These are phyloP conservation scores for rat (Rattus norvegicus) DNA, from an alignment of 2,113 vertebrate species.

Conservation along the genomic window DNA sequence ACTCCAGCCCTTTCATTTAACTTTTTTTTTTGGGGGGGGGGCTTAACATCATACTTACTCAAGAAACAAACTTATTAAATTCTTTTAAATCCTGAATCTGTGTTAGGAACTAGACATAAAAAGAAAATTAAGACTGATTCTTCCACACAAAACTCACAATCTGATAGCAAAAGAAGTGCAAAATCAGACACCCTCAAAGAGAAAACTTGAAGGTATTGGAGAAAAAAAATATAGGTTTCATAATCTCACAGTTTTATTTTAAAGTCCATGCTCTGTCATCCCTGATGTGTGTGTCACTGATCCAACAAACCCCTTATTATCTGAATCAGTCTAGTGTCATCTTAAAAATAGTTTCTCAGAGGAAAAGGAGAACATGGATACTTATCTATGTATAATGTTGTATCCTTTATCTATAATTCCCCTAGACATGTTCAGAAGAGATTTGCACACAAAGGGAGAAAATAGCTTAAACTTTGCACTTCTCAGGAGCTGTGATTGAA, in stretches of 20 bases:
- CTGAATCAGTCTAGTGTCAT: not conserved
- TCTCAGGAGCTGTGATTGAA: not conserved
- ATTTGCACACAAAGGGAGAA: not conserved
- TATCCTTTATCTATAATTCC: not conserved
- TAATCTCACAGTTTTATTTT: not conserved
- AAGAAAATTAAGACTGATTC: not conserved
- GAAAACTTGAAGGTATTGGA: not conserved
- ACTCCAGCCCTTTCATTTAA: not conserved
- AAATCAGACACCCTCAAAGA: not conserved
- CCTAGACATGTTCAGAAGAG: not conserved
- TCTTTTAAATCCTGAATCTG: slow-evolving; percentile 20
- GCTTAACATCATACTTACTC: not conserved
- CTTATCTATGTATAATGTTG: not conserved
- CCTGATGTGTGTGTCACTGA: not conserved
- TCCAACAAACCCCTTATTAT: not conserved
- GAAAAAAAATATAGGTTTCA: not conserved
- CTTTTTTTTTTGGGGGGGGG: not conserved
- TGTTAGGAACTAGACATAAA: slow-evolving; percentile 40
- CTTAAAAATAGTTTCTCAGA: not conserved
- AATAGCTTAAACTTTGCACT: not conserved
- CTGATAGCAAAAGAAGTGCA: not conserved
- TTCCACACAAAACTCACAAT: not conserved
- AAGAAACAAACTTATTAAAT: not conserved
- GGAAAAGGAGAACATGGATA: not conserved
- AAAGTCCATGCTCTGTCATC: not conserved